phyloP scores from a whole-genome alignment of 1,140 invertebrate species.

The Saccostrea glomerata region DNA sequence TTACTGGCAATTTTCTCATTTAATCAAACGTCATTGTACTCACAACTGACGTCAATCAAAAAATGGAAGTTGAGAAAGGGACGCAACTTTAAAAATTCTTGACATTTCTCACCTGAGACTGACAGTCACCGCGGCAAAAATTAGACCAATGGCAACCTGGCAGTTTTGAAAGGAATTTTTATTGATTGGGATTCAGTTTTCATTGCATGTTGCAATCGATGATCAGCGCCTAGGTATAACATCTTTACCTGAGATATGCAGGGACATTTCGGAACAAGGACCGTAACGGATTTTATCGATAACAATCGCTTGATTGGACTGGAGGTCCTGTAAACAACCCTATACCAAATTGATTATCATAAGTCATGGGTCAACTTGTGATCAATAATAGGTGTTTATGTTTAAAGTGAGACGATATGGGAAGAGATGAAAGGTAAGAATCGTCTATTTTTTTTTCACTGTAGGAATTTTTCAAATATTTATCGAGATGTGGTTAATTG shows the following conservation, averaged over 20 bases:
- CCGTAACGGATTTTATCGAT: slow-evolving; percentile 32
- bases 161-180: slow-evolving; percentile 14
- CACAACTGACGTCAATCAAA: neutral
- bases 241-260: slow-evolving; percentile 26
- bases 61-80: neutral
- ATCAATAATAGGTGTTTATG: slow-evolving; percentile 30
- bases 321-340: slow-evolving; percentile 19
- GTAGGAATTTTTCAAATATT: neutral
- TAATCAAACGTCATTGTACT: too few relatives aligned
- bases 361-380: slow-evolving; percentile 32
- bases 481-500: neutral
- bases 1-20: too few relatives aligned
- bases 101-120: slow-evolving; percentile 5
- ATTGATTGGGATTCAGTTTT: slow-evolving; percentile 31
- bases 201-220: slow-evolving; percentile 27
- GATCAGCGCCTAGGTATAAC: neutral
- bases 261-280: slow-evolving; percentile 35
- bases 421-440: slow-evolving; percentile 23
- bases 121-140: slow-evolving; percentile 1
- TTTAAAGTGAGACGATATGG: neutral
- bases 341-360: slow-evolving; percentile 26
- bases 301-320: slow-evolving; percentile 35
- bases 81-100: neutral
- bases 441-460: neutral
- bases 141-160: neutral